A percentile compares a stretch with the other conserved stretches of the same genome.
Conservation (phyloP, 2,888 invertebrate genomes). For the Brachyopa scutellaris region DNA sequence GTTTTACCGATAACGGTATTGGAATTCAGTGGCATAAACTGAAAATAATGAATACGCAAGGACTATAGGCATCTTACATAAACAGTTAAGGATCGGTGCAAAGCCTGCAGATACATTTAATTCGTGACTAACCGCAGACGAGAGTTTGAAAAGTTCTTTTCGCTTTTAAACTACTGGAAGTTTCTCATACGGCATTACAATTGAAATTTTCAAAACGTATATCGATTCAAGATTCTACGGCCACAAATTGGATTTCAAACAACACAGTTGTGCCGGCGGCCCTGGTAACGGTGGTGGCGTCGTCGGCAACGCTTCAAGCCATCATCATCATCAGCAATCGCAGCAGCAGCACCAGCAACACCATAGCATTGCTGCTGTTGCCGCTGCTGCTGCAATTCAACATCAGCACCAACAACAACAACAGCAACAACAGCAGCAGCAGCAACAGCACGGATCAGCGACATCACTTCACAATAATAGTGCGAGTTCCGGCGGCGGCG, state of each 20-base stretch:
- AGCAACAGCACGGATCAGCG: constrained; percentile 82
- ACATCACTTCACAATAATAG: constrained; percentile 55
- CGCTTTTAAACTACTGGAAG: not conserved
- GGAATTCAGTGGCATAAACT: constrained; percentile 1
- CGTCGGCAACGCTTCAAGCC: constrained; percentile 79
- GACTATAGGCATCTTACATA: no score
- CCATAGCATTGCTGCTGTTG: constrained; percentile 43
- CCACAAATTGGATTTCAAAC: constrained; percentile 93
- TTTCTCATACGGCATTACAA: constrained; percentile 75
- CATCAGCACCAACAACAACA: constrained; percentile 82
- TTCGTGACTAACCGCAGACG: no score
- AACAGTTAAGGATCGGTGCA: no score
- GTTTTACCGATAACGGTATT: not conserved
- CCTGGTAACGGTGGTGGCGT: constrained; percentile 85
- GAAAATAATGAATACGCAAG: no score
- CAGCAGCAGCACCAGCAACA: constrained; percentile 74
- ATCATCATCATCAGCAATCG: constrained; percentile 73
- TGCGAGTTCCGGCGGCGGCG: constrained; percentile 55
- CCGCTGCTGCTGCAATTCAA: constrained; percentile 67
- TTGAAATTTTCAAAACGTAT: constrained; percentile 81
- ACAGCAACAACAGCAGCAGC: constrained; percentile 82
- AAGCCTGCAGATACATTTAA: no score
- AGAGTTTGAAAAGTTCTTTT: not conserved
- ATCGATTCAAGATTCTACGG: constrained; percentile 83
- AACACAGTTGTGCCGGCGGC: constrained; percentile 88